phyloP scores from a whole-genome alignment of 1,140 invertebrate species.

The Drosophila funebris region DNA sequence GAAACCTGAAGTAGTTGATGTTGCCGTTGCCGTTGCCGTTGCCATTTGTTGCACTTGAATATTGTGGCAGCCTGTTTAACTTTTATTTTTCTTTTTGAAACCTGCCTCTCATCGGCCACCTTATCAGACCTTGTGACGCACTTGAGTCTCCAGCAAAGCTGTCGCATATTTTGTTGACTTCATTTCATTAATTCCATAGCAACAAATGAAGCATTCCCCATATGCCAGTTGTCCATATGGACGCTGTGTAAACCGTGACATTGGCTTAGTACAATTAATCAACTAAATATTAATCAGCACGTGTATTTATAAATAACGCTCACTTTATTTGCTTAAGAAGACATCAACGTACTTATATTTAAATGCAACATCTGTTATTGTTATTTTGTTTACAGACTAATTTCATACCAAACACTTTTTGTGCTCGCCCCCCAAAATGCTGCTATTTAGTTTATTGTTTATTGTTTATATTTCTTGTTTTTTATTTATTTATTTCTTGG shows the following conservation, averaged over 20 bases:
- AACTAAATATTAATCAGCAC: slow-evolving; percentile 38
- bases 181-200: slow-evolving; percentile 17
- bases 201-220: slow-evolving; percentile 1
- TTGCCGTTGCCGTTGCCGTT: slow-evolving; percentile 7
- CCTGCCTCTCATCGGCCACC: slow-evolving; percentile 14
- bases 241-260: slow-evolving; percentile 28
- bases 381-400: slow-evolving; percentile 63
- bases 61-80: slow-evolving; percentile 35
- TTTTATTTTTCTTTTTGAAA: slow-evolving; percentile 2
- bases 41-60: slow-evolving; percentile 50
- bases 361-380: slow-evolving; percentile 74
- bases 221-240: slow-evolving; percentile 15
- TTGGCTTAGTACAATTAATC: slow-evolving; percentile 23
- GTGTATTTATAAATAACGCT: slow-evolving; percentile 58
- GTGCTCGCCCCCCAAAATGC: slow-evolving; percentile 43
- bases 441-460: slow-evolving; percentile 33
- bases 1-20: slow-evolving; percentile 31
- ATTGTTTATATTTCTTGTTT: slow-evolving; percentile 4
- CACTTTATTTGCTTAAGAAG: slow-evolving; percentile 63
- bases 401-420: slow-evolving; percentile 33
- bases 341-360: slow-evolving; percentile 22
- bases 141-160: slow-evolving; percentile 34
- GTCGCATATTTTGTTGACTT: slow-evolving; percentile 30
- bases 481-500: neutral
- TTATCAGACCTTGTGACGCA: slow-evolving; percentile 57